Base-by-base conservation (phyloP, 2,888 invertebrate genomes). In the Dryobota labecula region DNA sequence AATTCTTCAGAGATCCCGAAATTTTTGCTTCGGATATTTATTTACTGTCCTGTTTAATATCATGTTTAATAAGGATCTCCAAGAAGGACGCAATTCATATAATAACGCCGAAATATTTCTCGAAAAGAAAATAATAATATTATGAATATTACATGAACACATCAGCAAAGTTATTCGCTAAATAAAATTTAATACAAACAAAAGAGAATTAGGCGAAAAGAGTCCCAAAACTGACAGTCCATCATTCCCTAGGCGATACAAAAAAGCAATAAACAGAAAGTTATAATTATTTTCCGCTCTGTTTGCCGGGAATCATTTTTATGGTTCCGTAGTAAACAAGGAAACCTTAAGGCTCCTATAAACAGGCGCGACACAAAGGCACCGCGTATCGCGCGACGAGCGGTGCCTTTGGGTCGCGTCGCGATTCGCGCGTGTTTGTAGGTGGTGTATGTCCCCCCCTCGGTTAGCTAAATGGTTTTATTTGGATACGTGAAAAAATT, bases 101-200 rank as follows among this genome's bases (percentile, higher is more conserved):
- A 65, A 43, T 1, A n/a, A 41, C 51, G 24, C 27, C 24, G 18
- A 73, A 61, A 70, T 70, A 66, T 67, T 53, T 49, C 43, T 24
- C 43, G 20, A 56, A 56, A n/a, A 45, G 38, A 33, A 71, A 74
- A 70, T 53, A 69, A 54, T 15, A 51, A 63, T 36, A 78, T 67
- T 36, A 78, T 67, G 76, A 78, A 81, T 81, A 83, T 73, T 76
- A 47, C 79, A 76, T 77, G 70, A 76, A 74, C 72, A 78, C 56
- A 73, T 73, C 64, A 78, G 74, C 53, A 78, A 70, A 78, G 77
- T 73, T 66, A 61, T 63, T 73, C 72, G 77, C 76, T 36, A 70
- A 73, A 83, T 86, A 81, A 84, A 85, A 75, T 75, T 61, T 83
- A 77, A 83, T 80, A 84, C 69, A 79, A 83, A 82, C 75, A 82